Base-by-base conservation (phyloP, 2,797 vertebrate genomes). In the Natrix natrix region DNA sequence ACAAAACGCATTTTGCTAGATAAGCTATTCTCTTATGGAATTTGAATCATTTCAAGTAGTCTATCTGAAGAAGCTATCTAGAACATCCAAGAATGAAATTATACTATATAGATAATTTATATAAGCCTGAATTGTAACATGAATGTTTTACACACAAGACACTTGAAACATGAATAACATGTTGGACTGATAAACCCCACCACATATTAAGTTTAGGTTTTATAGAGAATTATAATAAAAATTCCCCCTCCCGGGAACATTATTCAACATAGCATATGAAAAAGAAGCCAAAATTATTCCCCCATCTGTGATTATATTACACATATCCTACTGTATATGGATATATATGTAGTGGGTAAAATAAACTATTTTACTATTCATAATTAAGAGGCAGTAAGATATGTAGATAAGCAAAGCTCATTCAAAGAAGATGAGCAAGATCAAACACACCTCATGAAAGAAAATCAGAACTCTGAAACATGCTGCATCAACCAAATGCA, bases 231-330 rank as follows among this genome's bases (percentile, higher is more conserved):
- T 66, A 54, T 52, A 90, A 90, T 60, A 66, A 83, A 83, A 93
- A 60, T 60, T 10, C 60, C 26, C 12, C 43, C 63, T 87, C 16
- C 74, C 28, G 87, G 10, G 1, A 37, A 93, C n/a, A 90, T 78
- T 86, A 90, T 69, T 63, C 88, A 90, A 57, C 60, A 57, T 56
- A 90, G 37, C 78, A 66, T 86, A 90, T 90, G 90, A 93, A 93
- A 63, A 90, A 66, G 37, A 93, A 57, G 16, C 60, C 89, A 87
- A 66, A n/a, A 90, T 93, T 69, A 92, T 89, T 93, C 90, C 52
- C 89, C 89, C 37, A 66, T 66, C 52, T 91, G 52, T 32, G 66
- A 86, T 91, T 89, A 91, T 48, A 22, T 86, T 90, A 24, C 57
- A 57, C 87, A 92, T 86, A 55, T 24, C 22, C 26, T 69, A 52